Conservation (phyloP, 2,113 vertebrate genomes). For the Crocuta crocuta region DNA sequence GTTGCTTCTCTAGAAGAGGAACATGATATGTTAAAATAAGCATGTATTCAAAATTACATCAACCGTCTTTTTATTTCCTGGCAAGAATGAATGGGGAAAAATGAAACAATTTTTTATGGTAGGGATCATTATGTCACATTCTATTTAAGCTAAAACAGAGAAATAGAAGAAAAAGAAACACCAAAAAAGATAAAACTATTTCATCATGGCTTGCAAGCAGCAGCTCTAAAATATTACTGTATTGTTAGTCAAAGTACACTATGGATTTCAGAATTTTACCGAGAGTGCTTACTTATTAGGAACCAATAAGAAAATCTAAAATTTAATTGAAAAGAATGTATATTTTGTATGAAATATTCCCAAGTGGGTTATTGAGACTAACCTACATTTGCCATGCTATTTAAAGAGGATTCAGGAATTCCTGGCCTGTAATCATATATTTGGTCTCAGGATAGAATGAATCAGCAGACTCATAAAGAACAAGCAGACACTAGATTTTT, state of each 20-base stretch:
- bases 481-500: background rate
- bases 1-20: background rate
- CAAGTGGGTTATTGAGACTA: background rate
- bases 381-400: background rate
- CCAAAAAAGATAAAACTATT: background rate
- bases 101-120: background rate
- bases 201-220: background rate
- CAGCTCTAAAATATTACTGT: background rate
- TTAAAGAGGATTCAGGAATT: background rate
- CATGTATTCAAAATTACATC: background rate
- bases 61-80: background rate
- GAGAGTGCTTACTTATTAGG: background rate
- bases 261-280: background rate
- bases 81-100: background rate
- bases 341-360: background rate
- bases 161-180: background rate
- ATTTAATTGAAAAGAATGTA: background rate
- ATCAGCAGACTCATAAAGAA: constrained; percentile 9
- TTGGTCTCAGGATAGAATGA: background rate
- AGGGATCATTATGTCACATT: background rate
- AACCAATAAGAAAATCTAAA: background rate
- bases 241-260: background rate
- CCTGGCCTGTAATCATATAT: background rate
- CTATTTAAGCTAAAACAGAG: background rate
- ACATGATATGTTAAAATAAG: background rate